Conservation (phyloP, 92 coral and sea anemone genomes). For the Palythoa heliodiscus region DNA sequence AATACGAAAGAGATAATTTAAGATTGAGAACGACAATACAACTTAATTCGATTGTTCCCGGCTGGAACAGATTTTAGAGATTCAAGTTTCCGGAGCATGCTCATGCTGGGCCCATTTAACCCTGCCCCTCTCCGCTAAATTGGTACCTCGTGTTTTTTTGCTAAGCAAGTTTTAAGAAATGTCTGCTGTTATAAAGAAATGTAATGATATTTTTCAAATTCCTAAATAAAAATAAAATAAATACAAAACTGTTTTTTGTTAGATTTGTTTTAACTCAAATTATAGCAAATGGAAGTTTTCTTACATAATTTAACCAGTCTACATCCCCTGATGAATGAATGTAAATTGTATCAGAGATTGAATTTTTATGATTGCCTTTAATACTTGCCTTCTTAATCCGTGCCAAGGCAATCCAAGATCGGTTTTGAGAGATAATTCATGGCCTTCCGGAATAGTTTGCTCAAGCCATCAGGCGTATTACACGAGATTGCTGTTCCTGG, state of each 20-base stretch:
- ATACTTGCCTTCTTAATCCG: conserved; percentile 25
- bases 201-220: no score
- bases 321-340: not conserved
- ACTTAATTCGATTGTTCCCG: no score
- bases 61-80: no score
- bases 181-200: no score
- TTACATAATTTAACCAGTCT: not conserved
- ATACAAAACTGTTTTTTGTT: not conserved
- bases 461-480: conserved; percentile 10
- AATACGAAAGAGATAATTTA: no score
- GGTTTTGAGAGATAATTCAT: conserved; percentile 18
- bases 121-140: no score
- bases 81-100: no score
- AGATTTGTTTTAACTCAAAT: not conserved
- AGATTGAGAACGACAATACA: no score
- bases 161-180: no score
- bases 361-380: conserved; percentile 1
- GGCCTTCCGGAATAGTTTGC: conserved; percentile 25
- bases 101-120: no score
- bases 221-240: not conserved
- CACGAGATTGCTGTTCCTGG: conserved; percentile 30
- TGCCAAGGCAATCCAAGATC: conserved; percentile 21
- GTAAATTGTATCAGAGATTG: conserved; percentile 10
- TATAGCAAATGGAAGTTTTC: conserved; percentile 7
- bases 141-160: no score